These are phyloP conservation scores for Drosophila hamatofila DNA, from an alignment of 2,888 invertebrate species.

Conservation along the genomic window DNA sequence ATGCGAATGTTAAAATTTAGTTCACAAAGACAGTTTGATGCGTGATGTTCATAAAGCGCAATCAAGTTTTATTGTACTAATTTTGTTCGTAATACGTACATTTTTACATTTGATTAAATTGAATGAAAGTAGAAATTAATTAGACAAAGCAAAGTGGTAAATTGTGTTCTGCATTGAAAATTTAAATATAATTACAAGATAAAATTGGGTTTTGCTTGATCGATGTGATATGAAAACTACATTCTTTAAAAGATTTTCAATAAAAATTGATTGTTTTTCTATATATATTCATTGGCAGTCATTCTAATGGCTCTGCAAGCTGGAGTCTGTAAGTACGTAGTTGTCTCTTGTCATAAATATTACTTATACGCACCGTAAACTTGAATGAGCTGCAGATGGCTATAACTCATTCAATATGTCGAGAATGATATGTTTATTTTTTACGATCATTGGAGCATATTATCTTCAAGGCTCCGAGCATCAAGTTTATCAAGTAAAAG, in stretches of 20 bases:
- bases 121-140: neutral
- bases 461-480: neutral
- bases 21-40: conserved; percentile 32
- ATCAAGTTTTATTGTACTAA: neutral
- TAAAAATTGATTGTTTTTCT: no score
- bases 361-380: neutral
- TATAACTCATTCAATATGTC: no score
- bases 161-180: neutral
- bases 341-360: neutral
- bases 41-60: conserved; percentile 23
- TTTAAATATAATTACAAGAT: no score
- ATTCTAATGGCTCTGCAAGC: neutral
- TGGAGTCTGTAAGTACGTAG: neutral
- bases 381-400: neutral
- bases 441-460: neutral
- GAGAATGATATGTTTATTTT: neutral
- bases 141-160: neutral
- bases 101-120: neutral
- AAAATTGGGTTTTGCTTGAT: no score
- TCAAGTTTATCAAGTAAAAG: neutral
- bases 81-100: neutral
- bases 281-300: neutral
- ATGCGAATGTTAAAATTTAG: conserved; percentile 27
- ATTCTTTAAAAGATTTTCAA: no score
- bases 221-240: no score